Evolutionary conservation across 2,888 invertebrate genomes (phyloP), one percentile per base, ranked within the genome.

Genomic region (Acanthococcus lagerstroemiae): DNA sequence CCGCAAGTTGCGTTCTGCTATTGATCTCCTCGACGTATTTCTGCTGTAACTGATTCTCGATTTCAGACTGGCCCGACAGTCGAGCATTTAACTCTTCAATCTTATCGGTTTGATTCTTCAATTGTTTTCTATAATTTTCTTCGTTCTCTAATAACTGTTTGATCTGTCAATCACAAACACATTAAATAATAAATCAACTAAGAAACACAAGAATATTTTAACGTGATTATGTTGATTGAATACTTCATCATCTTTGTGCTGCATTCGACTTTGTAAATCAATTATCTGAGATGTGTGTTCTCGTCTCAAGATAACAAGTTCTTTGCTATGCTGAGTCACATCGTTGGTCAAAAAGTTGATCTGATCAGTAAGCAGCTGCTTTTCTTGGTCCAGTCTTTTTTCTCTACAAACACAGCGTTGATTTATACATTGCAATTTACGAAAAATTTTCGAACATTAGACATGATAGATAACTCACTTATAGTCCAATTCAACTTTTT

Each of bases 1-100:
- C 86, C 2, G 88, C 85, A 65, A 95, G 79, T 78, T 88, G 89
- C 0, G 85, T 85, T 78, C 93, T 92, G 3, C 92, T 88, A 68
- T 86, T 83, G 19, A 95, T 78, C 79, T 96, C 94, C 72, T 88
- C 83, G 73, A 85, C 82, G 72, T 83, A 86, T 72, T 83, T 84
- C 69, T 90, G 82, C 75, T 83, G 81, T 81, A 90, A 78, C 69
- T 82, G 79, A 2, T 77, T 75, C 67, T 88, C 84, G 69, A 84
- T 81, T 73, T 89, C 87, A 71, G 85, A 83, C 69, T 88, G 87
- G 72, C 85, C 83, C 74, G 84, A 82, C 68, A 91, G 78, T 70
- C 86, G 85, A 70, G 85, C 81, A 2, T 84, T 80, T 12, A 88
- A 78, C 71, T 82, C 83, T 74, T 90, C 88, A 61, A 86, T 82